Base-by-base conservation (phyloP, 2,888 invertebrate species). In the Candidula unifasciata region DNA sequence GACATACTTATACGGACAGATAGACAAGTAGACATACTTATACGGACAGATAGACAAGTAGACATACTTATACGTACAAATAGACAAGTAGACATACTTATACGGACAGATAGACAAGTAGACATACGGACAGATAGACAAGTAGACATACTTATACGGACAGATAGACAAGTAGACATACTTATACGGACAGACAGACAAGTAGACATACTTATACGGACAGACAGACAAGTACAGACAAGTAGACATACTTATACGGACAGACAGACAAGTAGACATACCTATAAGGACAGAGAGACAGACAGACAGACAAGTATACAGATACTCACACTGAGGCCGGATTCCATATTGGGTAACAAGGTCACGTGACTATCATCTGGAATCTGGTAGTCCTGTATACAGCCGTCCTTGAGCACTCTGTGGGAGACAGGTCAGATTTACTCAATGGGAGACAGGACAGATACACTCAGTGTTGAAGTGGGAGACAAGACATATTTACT, bases 321-420 rank as follows among this genome's bases (percentile, higher is more conserved):
- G 8, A 33, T 60, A 76, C 82, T 82, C 24, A 82, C 82, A 54
- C 78, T 83, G 18, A 83, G 57, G 27, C 78, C 83, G 57, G 69
- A 69, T 57, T 83, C 83, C 83, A 83, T 83, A 68, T 83, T 83
- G 24, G 83, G 83, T 18, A 83, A 57, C 57, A 83, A 64, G 27
- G 83, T 83, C 79, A 83, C 79, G 69, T 79, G 83, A 52, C 83
- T 83, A 16, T 83, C 83, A 64, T 83, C 83, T 10, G 79, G 83
- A 27, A 83, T 79, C 16, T 83, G 78, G 30, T 83, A 73, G 44
- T 83, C 83, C 30, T 77, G 77, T 30, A 83, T 66, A 57, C 83
- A 78, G 8, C 83, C 83, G 33, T 77, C 77, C 54, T 68, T 83
- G 18, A 83, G 54, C 52, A 83, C 83, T 68, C 83, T 83, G 83